These are phyloP conservation scores for Bombus breviceps DNA, from an alignment of 1,140 invertebrate species.

Conservation along the genomic window DNA sequence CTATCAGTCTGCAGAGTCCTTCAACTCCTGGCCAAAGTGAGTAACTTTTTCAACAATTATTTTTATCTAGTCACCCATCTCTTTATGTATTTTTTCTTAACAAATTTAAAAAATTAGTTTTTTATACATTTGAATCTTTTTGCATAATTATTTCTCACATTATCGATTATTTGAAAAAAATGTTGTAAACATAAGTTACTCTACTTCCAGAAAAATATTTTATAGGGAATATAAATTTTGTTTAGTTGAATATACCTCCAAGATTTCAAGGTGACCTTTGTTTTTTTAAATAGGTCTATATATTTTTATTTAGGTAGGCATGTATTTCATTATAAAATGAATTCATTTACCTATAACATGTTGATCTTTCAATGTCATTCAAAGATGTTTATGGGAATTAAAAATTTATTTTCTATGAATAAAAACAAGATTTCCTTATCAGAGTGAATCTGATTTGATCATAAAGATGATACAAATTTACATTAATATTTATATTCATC, in stretches of 20 bases:
- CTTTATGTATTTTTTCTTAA: background rate
- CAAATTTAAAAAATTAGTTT: background rate
- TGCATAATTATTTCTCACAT: background rate
- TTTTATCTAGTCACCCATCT: slow-evolving; percentile 3
- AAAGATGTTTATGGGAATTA: background rate
- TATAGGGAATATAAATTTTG: background rate
- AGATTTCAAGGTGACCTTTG: background rate
- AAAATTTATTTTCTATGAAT: no score
- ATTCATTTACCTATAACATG: background rate
- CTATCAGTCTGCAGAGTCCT: slow-evolving; percentile 81
- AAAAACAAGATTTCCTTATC: no score
- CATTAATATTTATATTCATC: no score
- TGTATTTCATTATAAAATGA: background rate
- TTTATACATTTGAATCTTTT: background rate
- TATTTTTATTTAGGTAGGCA: background rate
- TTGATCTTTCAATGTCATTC: background rate
- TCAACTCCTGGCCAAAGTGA: slow-evolving; percentile 81
- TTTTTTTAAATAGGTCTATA: background rate
- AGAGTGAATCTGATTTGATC: no score
- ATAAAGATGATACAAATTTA: no score
- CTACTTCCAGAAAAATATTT: background rate
- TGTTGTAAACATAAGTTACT: background rate
- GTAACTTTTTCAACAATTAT: slow-evolving; percentile 53
- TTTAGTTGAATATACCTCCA: background rate
- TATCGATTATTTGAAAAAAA: background rate